Evolutionary conservation across 2,113 vertebrate species (phyloP).

Genomic region (Ceuthmochares aereus): DNA sequence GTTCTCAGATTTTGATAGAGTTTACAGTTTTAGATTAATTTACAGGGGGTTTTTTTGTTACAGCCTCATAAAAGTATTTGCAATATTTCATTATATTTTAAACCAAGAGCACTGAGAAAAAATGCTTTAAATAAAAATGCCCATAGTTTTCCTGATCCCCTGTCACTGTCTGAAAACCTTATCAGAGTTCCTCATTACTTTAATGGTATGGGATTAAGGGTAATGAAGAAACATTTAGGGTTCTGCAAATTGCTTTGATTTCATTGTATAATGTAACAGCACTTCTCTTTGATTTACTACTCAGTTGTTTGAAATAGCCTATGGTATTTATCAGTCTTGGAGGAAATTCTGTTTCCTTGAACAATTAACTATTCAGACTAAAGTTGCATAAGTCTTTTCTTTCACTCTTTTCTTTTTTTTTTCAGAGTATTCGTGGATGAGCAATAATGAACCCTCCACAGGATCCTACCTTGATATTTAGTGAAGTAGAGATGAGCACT

Average conservation of each 20-base stretch:
- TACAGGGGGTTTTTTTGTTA: neutral
- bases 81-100: constrained; percentile 39
- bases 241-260: constrained; percentile 58
- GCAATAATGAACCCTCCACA: neutral
- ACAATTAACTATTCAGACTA: neutral
- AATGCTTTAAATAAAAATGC: constrained; percentile 39
- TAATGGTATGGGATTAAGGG: constrained; percentile 45
- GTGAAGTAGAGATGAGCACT: neutral
- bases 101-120: neutral
- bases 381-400: neutral
- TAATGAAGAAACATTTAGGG: constrained; percentile 49
- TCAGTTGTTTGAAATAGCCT: constrained; percentile 8
- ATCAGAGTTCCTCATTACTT: constrained; percentile 28
- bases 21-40: neutral
- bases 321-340: constrained; percentile 29
- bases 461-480: neutral
- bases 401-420: neutral
- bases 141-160: neutral
- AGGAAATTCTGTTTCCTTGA: constrained; percentile 44
- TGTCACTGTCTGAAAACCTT: constrained; percentile 38
- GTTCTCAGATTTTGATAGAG: neutral
- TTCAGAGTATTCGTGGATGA: neutral
- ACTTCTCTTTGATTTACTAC: constrained; percentile 45
- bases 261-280: constrained; percentile 36
- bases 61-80: neutral